Percentiles rank a stretch among this genome's conserved stretches.
Conservation (phyloP, 2,113 vertebrate genomes). For the Tamias sibiricus region DNA sequence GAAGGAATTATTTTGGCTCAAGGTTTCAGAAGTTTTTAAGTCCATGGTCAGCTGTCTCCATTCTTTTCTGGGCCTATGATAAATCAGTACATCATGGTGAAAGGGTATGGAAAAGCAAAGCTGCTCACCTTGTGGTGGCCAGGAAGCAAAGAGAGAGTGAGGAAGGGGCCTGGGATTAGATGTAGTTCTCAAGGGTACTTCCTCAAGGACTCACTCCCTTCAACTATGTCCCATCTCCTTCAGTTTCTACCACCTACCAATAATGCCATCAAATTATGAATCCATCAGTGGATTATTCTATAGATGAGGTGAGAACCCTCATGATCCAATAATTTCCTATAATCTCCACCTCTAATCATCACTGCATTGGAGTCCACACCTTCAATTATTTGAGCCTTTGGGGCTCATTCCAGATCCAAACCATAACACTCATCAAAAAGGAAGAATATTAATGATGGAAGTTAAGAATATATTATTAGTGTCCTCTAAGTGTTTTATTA, state of each 20-base stretch:
- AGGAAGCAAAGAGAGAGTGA: neutral
- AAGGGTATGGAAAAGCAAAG: neutral
- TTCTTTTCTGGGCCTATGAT: neutral
- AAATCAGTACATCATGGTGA: neutral
- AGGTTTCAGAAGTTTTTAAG: neutral
- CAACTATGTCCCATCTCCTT: neutral
- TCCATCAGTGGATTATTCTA: neutral
- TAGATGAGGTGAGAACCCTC: neutral
- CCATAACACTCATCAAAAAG: neutral
- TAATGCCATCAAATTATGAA: neutral
- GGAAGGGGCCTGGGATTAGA: neutral
- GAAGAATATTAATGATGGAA: neutral
- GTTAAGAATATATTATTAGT: neutral
- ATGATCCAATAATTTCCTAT: neutral
- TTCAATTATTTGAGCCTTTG: neutral
- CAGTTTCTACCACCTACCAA: neutral
- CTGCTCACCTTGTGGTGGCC: no score
- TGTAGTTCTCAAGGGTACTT: neutral
- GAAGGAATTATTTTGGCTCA: neutral
- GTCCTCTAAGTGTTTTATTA: neutral
- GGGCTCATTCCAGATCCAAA: neutral
- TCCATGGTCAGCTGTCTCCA: neutral
- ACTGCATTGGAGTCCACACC: neutral
- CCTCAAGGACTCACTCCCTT: neutral
- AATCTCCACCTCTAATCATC: neutral